A percentile compares a stretch with the other conserved stretches of the same genome.
Evolutionary conservation across 2,888 invertebrate genomes (phyloP).

Genomic region (Chaitophorus viminalis): DNA sequence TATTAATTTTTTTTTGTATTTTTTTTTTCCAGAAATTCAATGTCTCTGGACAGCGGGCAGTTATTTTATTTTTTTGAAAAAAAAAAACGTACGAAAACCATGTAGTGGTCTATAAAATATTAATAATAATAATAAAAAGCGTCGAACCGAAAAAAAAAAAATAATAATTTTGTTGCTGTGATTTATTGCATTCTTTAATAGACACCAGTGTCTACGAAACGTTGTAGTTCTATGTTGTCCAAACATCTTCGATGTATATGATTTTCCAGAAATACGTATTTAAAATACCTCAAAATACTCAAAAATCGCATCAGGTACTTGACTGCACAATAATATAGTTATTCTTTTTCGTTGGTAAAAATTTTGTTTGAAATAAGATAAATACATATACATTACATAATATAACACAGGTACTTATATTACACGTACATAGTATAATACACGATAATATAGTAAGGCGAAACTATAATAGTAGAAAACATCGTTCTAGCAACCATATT

Average conservation of each 20-base stretch:
- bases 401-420: too few relatives aligned
- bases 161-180: conserved; percentile 27
- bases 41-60: not conserved
- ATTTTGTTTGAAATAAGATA: too few relatives aligned
- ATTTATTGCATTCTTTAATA: conserved; percentile 10
- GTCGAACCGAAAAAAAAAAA: not conserved
- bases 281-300: not conserved
- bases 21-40: not conserved
- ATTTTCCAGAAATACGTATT: not conserved
- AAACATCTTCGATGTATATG: not conserved
- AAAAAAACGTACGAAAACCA: not conserved
- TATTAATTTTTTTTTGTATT: not conserved
- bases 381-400: too few relatives aligned
- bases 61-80: conserved; percentile 7
- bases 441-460: too few relatives aligned
- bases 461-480: too few relatives aligned
- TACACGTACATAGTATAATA: too few relatives aligned
- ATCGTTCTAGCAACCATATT: too few relatives aligned
- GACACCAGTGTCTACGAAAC: not conserved
- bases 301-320: not conserved
- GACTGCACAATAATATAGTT: not conserved
- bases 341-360: not conserved
- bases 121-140: not conserved
- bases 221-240: not conserved
- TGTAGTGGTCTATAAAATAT: not conserved